Base-by-base conservation (phyloP, 2,888 invertebrate genomes). In the Esperia sulphurella region DNA sequence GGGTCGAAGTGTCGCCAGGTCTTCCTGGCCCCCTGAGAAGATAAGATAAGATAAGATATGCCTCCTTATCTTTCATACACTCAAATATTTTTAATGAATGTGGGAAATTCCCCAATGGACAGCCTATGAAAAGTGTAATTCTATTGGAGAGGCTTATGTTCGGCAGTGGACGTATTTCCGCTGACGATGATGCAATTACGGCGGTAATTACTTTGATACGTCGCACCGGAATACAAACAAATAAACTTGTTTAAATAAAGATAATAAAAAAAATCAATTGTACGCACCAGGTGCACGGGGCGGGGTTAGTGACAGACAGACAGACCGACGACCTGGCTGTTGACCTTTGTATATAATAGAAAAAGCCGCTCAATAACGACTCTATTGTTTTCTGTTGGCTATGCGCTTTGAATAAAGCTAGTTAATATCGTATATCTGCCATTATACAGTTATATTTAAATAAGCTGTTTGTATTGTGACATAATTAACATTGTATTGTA, bases 321-420 rank as follows among this genome's bases (percentile, higher is more conserved):
- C 43, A 13, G 46, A 31, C 43, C 44, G 42, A 50, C 40, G 48
- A 48, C 53, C 51, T 44, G 53, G 46, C 43, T 46, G 12, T 45
- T 49, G 51, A 51, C 47, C 54, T 46, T 48, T 44, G 14, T 38
- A 38, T 37, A 37, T 41, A 41, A 46, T 46, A 41, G 14, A 46
- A 46, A 41, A 46, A 14, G 8, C 7, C 28, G 37, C 12, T 39
- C 42, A 8, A 52, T 57, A 57, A 58, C 44, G 45, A 54, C 21
- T 43, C 52, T 48, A 62, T 62, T 62, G 61, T 60, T 51, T 58
- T 48, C 53, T 37, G 49, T 51, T 50, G 48, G 46, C 46, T 52
- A 53, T 53, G 52, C 49, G 51, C 48, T 55, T 46, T 47, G 54
- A 55, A 61, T 58, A 57, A 53, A 39, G 28, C 10, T 33, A 8